Conservation (phyloP, 2,797 vertebrate genomes). For the Otus scops region DNA sequence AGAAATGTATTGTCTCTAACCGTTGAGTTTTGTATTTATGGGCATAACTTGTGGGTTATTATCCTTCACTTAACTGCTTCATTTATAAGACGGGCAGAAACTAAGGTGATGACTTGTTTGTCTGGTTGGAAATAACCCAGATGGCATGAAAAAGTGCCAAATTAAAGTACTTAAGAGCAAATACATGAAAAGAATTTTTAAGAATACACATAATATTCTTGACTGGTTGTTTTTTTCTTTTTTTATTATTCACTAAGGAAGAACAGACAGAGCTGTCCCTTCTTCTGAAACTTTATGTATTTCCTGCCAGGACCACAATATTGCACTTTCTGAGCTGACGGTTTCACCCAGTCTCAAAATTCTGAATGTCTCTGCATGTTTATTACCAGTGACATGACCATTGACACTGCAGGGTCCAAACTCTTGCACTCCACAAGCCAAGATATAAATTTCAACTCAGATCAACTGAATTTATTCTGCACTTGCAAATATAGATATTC, state of each 20-base stretch:
- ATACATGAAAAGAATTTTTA: not conserved
- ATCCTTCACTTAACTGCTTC: not conserved
- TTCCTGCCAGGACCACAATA: not conserved
- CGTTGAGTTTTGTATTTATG: not conserved
- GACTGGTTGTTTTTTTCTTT: not conserved
- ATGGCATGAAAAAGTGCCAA: not conserved
- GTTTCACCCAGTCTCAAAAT: not conserved
- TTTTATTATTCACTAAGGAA: not conserved
- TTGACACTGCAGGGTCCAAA: not conserved
- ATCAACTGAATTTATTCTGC: not conserved
- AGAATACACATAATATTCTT: not conserved
- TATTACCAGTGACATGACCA: not conserved
- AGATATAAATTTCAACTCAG: not conserved
- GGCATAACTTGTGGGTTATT: not conserved
- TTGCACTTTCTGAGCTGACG: not conserved
- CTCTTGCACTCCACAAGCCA: not conserved
- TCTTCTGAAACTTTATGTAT: not conserved
- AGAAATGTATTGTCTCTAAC: not conserved
- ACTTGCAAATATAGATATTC: not conserved
- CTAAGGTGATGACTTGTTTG: not conserved
- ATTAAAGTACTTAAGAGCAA: not conserved
- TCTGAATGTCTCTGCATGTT: not conserved
- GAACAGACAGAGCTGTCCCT: not conserved
- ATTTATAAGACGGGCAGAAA: constrained; percentile 1
- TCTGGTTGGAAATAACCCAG: not conserved